phyloP scores from a whole-genome alignment of 92 coral and sea anemone genomes.

The Paragorgia papillata region DNA sequence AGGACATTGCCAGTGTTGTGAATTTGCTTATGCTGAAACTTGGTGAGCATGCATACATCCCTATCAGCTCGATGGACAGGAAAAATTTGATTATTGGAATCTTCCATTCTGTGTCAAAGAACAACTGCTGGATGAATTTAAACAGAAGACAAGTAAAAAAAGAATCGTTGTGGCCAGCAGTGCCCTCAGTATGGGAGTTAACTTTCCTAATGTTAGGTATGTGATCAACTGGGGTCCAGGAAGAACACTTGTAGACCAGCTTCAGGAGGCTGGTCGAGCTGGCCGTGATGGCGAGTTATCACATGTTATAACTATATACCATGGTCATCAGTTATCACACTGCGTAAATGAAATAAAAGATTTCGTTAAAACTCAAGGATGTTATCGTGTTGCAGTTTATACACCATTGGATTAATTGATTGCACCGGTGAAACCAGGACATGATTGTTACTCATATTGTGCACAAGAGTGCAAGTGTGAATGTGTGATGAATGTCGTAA shows the following conservation, averaged over 20 bases:
- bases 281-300: slow-evolving; percentile 44
- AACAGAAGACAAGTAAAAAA: slow-evolving; percentile 21
- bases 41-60: slow-evolving; percentile 14
- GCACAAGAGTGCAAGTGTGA: neutral
- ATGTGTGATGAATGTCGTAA: neutral
- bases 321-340: slow-evolving; percentile 56
- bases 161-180: slow-evolving; percentile 52
- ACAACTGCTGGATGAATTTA: slow-evolving; percentile 27
- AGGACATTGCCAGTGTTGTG: slow-evolving; percentile 22
- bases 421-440: slow-evolving; percentile 41
- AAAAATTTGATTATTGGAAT: slow-evolving; percentile 45
- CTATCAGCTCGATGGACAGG: slow-evolving; percentile 9
- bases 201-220: slow-evolving; percentile 52
- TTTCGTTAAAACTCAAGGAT: slow-evolving; percentile 38
- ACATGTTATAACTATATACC: slow-evolving; percentile 25
- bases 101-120: slow-evolving; percentile 50
- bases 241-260: slow-evolving; percentile 40
- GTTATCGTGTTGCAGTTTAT: slow-evolving; percentile 45
- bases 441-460: slow-evolving; percentile 39
- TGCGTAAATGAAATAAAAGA: slow-evolving; percentile 43
- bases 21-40: slow-evolving; percentile 16
- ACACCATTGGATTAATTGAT: slow-evolving; percentile 40
- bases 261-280: slow-evolving; percentile 60
- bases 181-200: slow-evolving; percentile 60
- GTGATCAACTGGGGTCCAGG: slow-evolving; percentile 60